Percentiles rank a stretch among this genome's conserved stretches.
phyloP scores from a whole-genome alignment of 64 coral and sea anemone genomes.

The Porites lutea region DNA sequence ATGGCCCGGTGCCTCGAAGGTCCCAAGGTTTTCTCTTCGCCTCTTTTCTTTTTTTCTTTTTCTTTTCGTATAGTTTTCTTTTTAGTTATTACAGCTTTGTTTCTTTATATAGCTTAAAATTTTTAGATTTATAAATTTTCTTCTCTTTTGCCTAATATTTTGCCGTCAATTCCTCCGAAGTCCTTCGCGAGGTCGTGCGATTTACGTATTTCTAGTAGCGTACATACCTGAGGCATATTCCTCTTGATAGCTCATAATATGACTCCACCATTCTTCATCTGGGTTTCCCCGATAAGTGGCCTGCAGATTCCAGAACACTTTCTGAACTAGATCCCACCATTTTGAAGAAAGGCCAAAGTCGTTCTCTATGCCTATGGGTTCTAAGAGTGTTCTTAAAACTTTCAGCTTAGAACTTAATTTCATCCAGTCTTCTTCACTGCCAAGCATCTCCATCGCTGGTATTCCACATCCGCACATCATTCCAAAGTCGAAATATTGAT shows the following conservation, averaged over 20 bases:
- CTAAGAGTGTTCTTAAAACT: constrained; percentile 29
- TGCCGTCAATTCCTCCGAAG: too few relatives aligned
- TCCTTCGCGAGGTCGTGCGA: too few relatives aligned
- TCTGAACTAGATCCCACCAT: constrained; percentile 46
- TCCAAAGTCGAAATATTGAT: constrained; percentile 70
- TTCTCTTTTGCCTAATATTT: too few relatives aligned
- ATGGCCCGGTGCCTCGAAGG: too few relatives aligned
- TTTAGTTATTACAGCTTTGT: too few relatives aligned
- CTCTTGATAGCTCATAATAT: constrained; percentile 27
- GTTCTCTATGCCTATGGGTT: constrained; percentile 37
- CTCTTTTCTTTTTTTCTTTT: too few relatives aligned
- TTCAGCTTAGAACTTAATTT: constrained; percentile 38
- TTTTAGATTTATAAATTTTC: too few relatives aligned
- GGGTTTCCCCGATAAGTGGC: constrained; percentile 55
- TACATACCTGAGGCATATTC: constrained; percentile 49
- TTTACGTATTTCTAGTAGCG: too few relatives aligned
- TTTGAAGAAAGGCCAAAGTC: constrained; percentile 16
- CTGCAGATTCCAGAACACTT: constrained; percentile 55
- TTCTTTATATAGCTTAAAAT: too few relatives aligned
- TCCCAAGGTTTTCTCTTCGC: too few relatives aligned
- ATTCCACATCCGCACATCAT: constrained; percentile 61
- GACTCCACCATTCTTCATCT: constrained; percentile 62
- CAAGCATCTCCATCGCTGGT: constrained; percentile 58
- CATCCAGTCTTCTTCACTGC: constrained; percentile 64
- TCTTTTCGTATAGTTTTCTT: too few relatives aligned